Evolutionary conservation across 2,797 vertebrate species (phyloP), one percentile per base, ranked within the genome.

Genomic region (Coregonus sp.): DNA sequence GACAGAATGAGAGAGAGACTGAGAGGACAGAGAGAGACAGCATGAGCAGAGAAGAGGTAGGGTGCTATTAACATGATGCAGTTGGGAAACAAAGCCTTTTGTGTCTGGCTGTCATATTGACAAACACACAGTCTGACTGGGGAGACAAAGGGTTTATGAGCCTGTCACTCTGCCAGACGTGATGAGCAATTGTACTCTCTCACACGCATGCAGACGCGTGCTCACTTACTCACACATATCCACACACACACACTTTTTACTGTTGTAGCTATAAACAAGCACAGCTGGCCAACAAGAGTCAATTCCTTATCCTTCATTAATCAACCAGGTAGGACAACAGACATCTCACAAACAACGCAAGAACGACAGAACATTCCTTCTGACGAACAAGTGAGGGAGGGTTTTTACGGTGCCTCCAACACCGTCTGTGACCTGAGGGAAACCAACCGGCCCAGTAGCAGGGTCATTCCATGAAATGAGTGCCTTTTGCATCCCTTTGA

Each of bases 341-440:
- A 35, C 16, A 29, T 15, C 12, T 7, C 18, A 4, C 52, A 73
- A 29, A 31, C 33, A 15, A 67, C 33, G 25, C 31, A 16, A 35
- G 35, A 14, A 20, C 1, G n/a, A 35, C 12, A 33, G 16, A 25
- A 68, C 40, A 37, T 29, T 50, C 52, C n/a, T 68, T 33, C n/a
- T 67, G 31, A 74, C 29, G 80, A 73, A 84, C 77, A 40, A 78
- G 78, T 76, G 7, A 67, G 59, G 80, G 12, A 20, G 56, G n/a
- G 77, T 76, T 82, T 82, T 47, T 47, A 77, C 74, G 54, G 79
- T 79, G 75, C 74, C 81, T 76, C 73, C n/a, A 69, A 72, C 81
- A 72, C 84, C 78, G 86, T 74, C 70, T 61, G 33, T 76, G 81
- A 81, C 83, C 90, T 84, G 82, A 75, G 70, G 87, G 86, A 82